phyloP scores from a whole-genome alignment of 2,888 invertebrate genomes.

The Clusia tigrina region DNA sequence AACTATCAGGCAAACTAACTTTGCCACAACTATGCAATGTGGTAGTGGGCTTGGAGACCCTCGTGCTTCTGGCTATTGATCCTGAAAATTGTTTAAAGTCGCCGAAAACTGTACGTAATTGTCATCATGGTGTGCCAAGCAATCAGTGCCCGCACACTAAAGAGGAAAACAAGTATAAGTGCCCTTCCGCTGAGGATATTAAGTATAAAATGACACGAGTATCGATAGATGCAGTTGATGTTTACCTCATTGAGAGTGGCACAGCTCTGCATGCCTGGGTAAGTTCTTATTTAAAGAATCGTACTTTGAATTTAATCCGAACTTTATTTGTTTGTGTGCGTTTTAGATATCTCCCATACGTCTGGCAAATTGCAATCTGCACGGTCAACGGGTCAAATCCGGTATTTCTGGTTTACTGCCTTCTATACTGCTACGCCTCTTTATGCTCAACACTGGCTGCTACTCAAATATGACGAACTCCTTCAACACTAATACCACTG shows the following conservation, averaged over 20 bases:
- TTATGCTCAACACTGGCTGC: conserved; percentile 69
- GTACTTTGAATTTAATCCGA: too few species aligned
- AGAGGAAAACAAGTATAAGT: conserved; percentile 75
- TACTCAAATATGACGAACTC: conserved; percentile 63
- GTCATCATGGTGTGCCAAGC: conserved; percentile 80
- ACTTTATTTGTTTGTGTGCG: too few species aligned
- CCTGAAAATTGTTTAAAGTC: conserved; percentile 89
- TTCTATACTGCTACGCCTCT: conserved; percentile 74
- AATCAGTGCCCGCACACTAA: conserved; percentile 75
- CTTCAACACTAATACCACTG: conserved; percentile 73
- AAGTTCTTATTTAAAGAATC: conserved; percentile 36
- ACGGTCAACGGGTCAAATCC: conserved; percentile 88
- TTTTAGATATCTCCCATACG: conserved; percentile 82
- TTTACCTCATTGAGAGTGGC: conserved; percentile 89
- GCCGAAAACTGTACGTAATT: conserved; percentile 79
- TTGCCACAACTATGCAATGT: conserved; percentile 89
- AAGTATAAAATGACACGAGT: conserved; percentile 94
- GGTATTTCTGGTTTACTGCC: conserved; percentile 89
- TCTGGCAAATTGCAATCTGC: conserved; percentile 92
- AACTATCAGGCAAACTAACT: conserved; percentile 89
- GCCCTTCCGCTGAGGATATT: conserved; percentile 82
- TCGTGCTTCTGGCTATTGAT: conserved; percentile 84
- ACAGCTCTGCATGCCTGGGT: conserved; percentile 88
- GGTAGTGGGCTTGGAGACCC: conserved; percentile 86
- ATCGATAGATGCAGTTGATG: conserved; percentile 86